Evolutionary conservation across 2,113 vertebrate genomes (phyloP).

Genomic region (Ceuthmochares aereus): DNA sequence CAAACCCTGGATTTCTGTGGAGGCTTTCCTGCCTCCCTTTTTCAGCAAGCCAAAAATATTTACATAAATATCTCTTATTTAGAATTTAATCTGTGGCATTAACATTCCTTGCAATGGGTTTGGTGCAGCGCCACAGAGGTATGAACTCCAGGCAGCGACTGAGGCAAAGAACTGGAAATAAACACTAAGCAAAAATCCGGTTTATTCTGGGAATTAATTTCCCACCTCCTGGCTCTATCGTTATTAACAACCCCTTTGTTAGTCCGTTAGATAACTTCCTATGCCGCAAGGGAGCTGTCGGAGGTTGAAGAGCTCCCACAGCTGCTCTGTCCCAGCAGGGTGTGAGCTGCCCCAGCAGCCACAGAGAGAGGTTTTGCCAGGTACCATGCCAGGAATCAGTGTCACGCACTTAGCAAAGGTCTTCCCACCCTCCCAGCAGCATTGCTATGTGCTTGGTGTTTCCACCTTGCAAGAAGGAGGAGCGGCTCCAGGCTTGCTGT

Average conservation of each 20-base stretch:
- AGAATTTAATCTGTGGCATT: constrained; percentile 69
- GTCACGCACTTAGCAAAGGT: neutral
- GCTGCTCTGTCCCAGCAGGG: fast-evolving
- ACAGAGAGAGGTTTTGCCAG: fast-evolving
- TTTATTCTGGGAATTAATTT: constrained; percentile 69
- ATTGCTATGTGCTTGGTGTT: neutral
- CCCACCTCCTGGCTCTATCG: neutral
- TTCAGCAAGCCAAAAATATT: constrained; percentile 12
- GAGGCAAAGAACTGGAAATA: constrained; percentile 15
- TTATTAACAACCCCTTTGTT: constrained; percentile 74
- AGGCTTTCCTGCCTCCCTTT: constrained; percentile 5
- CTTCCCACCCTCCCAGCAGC: neutral
- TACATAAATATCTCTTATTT: constrained; percentile 54
- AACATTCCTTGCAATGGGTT: constrained; percentile 70
- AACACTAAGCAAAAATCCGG: constrained; percentile 55
- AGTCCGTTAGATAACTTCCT: constrained; percentile 32
- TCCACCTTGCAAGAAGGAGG: neutral
- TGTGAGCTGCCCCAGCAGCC: neutral
- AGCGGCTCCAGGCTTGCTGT: neutral
- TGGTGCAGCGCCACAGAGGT: neutral
- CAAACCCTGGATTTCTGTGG: neutral
- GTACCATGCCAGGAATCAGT: fast-evolving
- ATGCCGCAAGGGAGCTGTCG: neutral
- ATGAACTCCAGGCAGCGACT: neutral
- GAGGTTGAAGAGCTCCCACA: neutral